Base-by-base conservation (phyloP, 1,140 invertebrate species). In the Apis laboriosa region DNA sequence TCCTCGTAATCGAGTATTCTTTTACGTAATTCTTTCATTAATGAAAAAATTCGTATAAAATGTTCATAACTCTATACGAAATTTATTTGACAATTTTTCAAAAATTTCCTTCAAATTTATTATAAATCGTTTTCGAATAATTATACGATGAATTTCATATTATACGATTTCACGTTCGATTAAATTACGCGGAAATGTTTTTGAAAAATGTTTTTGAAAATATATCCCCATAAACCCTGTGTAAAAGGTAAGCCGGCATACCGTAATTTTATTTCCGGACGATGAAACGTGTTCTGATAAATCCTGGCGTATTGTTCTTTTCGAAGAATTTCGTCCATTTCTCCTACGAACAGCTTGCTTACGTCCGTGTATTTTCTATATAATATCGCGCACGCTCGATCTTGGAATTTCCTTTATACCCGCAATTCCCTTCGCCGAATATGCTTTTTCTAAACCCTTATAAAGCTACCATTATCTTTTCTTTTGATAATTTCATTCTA, bases 221-320 rank as follows among this genome's bases (percentile, higher is more conserved):
- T 28, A 71, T 49, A n/a, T 28, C 24, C 21, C 49, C 15, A 15
- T 12, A 51, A n/a, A 9, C 19, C 9, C 0, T 8, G n/a, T 21
- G 66, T 19, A 28, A 72, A 72, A 43, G 21, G 34, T 53, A 55
- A 55, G 17, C 7, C 19, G 12, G 51, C 17, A 8, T 64, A 28
- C 19, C 21, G n/a, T 43, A 74, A 72, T 72, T 28, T 15, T 21
- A 34, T 74, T 74, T 60, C 34, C 56, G 21, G 56, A 17, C 28
- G 34, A 74, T 43, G 70, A 56, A 72, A 74, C 72, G 72, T 49
- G 56, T 74, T 60, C 56, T 15, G 56, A 60, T 49, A 74, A 60
- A 74, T 60, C 34, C 34, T 11, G 34, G 43, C 7, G 28, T 17
- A 60, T 60, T 74, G 68, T 43, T 58, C 72, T 43, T 5, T 60